Conservation (phyloP, 2,888 invertebrate species). For the Athripsodes cinereus region DNA sequence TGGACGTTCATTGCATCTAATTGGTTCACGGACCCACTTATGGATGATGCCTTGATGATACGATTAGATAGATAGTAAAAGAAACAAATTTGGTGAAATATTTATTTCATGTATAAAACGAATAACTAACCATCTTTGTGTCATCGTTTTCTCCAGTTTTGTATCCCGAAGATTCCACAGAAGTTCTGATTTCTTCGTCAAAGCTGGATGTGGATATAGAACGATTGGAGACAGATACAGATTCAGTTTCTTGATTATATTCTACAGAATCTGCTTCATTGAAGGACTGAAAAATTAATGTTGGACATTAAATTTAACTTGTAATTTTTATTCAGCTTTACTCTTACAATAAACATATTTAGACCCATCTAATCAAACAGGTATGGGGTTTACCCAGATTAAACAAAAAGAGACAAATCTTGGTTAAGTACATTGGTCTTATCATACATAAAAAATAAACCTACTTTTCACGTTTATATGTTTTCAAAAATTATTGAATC, state of each 20-base stretch:
- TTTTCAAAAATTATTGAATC: too few relatives aligned
- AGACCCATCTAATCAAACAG: too few relatives aligned
- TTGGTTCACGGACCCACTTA: too few relatives aligned
- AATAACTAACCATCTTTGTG: constrained; percentile 14
- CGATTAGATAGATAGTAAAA: neutral
- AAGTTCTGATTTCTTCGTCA: constrained; percentile 18
- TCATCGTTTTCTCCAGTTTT: constrained; percentile 16
- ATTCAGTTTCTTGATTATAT: constrained; percentile 22
- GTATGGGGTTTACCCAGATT: too few relatives aligned
- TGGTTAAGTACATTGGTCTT: too few relatives aligned
- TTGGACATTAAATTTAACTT: neutral
- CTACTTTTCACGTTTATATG: too few relatives aligned
- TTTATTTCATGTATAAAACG: neutral
- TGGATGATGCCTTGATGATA: too few relatives aligned
- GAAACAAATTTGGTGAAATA: neutral
- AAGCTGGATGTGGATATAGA: constrained; percentile 22
- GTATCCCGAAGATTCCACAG: constrained; percentile 16
- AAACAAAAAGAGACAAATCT: too few relatives aligned
- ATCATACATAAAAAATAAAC: too few relatives aligned
- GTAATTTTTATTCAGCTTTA: neutral
- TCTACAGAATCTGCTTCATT: constrained; percentile 23
- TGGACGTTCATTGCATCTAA: too few relatives aligned
- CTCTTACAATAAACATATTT: too few relatives aligned
- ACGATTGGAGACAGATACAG: constrained; percentile 20
- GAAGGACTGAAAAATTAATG: constrained; percentile 19